A percentile compares a stretch with the other conserved stretches of the same genome.
phyloP scores from a whole-genome alignment of 2,888 invertebrate species.

The Cotesia congregata region DNA sequence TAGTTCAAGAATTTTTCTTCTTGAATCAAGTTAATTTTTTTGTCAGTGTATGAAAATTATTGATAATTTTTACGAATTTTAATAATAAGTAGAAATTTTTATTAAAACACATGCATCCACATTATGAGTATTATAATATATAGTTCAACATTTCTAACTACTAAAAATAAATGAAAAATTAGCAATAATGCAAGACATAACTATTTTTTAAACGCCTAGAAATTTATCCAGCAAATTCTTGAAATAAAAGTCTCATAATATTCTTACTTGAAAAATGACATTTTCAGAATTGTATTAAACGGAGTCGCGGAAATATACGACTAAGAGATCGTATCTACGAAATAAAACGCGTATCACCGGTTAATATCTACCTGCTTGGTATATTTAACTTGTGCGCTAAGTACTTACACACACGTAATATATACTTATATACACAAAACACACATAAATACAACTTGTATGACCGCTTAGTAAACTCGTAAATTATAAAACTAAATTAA shows the following conservation, averaged over 20 bases:
- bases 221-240: not conserved
- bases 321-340: conserved; percentile 26
- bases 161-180: too few species aligned
- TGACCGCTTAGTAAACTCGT: conserved; percentile 3
- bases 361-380: conserved; percentile 27
- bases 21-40: too few species aligned
- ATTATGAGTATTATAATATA: too few species aligned
- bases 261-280: conserved; percentile 3
- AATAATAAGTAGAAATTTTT: too few species aligned
- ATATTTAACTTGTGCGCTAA: conserved; percentile 23
- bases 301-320: conserved; percentile 20
- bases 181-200: too few species aligned
- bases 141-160: too few species aligned
- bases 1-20: too few species aligned
- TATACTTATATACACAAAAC: not conserved
- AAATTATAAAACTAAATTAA: conserved; percentile 29
- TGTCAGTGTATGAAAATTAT: too few species aligned
- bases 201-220: not conserved
- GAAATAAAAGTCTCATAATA: not conserved
- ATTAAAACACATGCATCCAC: too few species aligned
- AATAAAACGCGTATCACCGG: conserved; percentile 27
- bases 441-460: conserved; percentile 4
- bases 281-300: not conserved
- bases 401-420: not conserved
- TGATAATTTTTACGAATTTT: too few species aligned